A percentile compares a stretch with the other conserved stretches of the same genome.
Evolutionary conservation across 1,140 invertebrate genomes (phyloP).

Genomic region (Stegodyphus dumicola): DNA sequence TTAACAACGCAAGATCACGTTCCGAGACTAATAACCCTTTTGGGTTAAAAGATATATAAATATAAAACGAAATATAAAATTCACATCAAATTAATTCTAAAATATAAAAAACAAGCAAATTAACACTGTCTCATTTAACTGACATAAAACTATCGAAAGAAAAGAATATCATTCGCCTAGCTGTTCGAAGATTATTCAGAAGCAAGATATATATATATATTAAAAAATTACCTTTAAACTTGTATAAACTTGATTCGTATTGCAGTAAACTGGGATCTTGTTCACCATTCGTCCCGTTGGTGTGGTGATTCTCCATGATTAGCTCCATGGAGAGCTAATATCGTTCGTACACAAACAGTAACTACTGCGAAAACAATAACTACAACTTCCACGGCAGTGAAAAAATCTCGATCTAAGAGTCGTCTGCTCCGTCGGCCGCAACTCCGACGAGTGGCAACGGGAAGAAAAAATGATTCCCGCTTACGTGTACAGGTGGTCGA

Average conservation of each 20-base stretch:
- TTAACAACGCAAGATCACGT: no score
- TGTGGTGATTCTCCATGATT: constrained; percentile 52
- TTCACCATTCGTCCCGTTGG: constrained; percentile 31
- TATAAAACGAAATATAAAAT: no score
- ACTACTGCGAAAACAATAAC: neutral
- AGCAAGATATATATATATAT: neutral
- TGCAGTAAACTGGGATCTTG: constrained; percentile 62
- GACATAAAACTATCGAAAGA: no score
- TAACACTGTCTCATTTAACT: neutral
- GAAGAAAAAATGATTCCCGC: constrained; percentile 2
- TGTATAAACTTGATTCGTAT: constrained; percentile 59
- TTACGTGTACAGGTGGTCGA: constrained; percentile 52
- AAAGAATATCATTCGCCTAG: no score
- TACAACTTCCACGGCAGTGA: constrained; percentile 5
- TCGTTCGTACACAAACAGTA: neutral
- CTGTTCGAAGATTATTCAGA: no score
- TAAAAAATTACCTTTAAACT: constrained; percentile 61
- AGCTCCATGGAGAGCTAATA: constrained; percentile 49
- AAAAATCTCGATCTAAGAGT: neutral
- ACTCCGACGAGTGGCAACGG: neutral
- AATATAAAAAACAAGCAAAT: no score
- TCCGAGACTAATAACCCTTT: no score
- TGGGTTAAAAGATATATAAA: no score
- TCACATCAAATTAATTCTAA: no score
- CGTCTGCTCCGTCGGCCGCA: constrained; percentile 2